Base-by-base conservation (phyloP, 2,888 invertebrate genomes). In the Eretmocerus hayati region DNA sequence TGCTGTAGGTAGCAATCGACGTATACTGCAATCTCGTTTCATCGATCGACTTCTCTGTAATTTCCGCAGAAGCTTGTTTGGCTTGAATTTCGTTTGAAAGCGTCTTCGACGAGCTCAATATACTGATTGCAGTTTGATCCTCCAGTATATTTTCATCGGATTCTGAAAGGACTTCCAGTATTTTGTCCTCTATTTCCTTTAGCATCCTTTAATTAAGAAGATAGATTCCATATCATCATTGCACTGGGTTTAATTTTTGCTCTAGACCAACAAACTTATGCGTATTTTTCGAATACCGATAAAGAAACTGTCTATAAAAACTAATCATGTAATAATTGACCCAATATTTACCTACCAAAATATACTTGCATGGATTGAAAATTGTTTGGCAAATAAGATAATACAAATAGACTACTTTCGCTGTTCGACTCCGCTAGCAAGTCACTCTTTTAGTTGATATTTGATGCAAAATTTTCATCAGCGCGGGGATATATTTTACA, bases 171-270 rank as follows among this genome's bases (percentile, higher is more conserved):
- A 88, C 84, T 69, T 84, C 84, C 5, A 95, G 75, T 59, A 95
- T 95, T 71, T 92, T 87, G 72, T 86, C 88, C 71, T 95, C 94
- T 46, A 92, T 90, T 57, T 93, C 91, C 64, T 92, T 90, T 50
- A 90, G 66, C 58, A 83, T 78, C 39, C 87, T 81, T 26, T 1
- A 26, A 9, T 26, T 26, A 26, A 9, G 26, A 26, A 26, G 26
- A 26, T 26, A 26, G 8, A 9, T 26, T 11, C 11, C 26, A 6
- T 26, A 26, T 26, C 11, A 26, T 26, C 8, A 26, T 26, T 26
- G 11, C 11, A 26, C 11, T 26, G 26, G 11, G 11, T 26, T 11
- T 6, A 6, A 11, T 26, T 26, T 26, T 9, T 26, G 26, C 11
- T 26, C n/a, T n/a, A n/a, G n/a, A n/a, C n/a, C n/a, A n/a, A n/a